Evolutionary conservation across 1,140 invertebrate species (phyloP).

Genomic region (Homarus americanus): DNA sequence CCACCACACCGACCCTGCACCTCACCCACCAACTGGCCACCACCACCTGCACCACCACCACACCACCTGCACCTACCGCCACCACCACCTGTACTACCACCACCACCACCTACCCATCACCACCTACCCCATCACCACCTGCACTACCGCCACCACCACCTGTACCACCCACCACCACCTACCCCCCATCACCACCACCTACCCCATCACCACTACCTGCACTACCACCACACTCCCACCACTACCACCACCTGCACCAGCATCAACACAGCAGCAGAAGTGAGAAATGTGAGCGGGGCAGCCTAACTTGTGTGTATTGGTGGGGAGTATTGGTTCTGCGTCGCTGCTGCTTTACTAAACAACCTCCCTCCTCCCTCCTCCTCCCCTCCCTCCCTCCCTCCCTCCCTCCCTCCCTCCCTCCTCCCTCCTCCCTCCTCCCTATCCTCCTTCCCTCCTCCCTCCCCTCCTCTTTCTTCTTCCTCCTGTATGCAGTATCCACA

Average conservation of each 20-base stretch:
- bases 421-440: background rate
- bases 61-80: no score
- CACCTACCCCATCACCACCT: no score
- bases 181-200: no score
- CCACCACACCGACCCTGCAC: background rate
- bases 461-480: background rate
- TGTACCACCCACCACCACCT: no score
- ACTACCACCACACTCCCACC: no score
- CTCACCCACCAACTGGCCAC: background rate
- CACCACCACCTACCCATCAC: no score
- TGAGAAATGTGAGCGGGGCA: background rate
- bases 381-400: background rate
- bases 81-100: no score
- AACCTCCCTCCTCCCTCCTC: background rate
- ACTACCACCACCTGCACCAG: background rate
- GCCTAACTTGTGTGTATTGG: conserved; percentile 7
- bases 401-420: background rate
- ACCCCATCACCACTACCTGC: no score
- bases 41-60: no score
- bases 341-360: background rate
- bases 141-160: no score
- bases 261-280: background rate
- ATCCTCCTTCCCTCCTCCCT: background rate
- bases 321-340: background rate
- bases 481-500: no score